Conservation (phyloP, 2,797 vertebrate genomes). For the Cichlasoma orientale region DNA sequence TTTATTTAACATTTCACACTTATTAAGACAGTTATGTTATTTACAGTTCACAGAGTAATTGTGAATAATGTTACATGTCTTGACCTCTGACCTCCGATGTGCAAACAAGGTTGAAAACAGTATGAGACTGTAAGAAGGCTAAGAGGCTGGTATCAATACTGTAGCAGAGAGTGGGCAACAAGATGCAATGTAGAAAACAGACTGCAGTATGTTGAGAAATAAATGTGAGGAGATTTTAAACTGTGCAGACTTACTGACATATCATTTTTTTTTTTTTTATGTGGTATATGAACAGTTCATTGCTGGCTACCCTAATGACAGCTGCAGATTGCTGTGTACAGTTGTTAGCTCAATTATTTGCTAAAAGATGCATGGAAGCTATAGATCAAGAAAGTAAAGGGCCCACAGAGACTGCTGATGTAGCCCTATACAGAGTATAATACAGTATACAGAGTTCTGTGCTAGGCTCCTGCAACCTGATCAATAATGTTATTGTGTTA, state of each 20-base stretch:
- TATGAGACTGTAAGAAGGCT: background rate
- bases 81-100: too few species aligned
- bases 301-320: background rate
- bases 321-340: background rate
- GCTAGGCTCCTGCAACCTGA: background rate
- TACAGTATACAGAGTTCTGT: background rate
- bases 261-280: background rate
- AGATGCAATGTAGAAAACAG: too few species aligned
- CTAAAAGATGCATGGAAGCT: background rate
- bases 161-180: too few species aligned
- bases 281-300: background rate
- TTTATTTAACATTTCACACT: too few species aligned
- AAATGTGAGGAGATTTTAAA: background rate
- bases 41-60: background rate
- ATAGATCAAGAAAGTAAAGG: background rate
- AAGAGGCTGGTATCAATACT: background rate
- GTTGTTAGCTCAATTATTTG: background rate
- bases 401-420: background rate
- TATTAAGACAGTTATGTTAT: background rate
- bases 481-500: slow-evolving; percentile 12
- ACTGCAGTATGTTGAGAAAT: background rate
- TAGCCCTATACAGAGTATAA: background rate
- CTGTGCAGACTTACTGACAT: background rate
- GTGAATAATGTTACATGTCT: too few species aligned
- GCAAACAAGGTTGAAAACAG: background rate